A percentile compares a stretch with the other conserved stretches of the same genome.
Evolutionary conservation across 2,797 vertebrate species (phyloP).

Genomic region (Catamblyrhynchus diadema): DNA sequence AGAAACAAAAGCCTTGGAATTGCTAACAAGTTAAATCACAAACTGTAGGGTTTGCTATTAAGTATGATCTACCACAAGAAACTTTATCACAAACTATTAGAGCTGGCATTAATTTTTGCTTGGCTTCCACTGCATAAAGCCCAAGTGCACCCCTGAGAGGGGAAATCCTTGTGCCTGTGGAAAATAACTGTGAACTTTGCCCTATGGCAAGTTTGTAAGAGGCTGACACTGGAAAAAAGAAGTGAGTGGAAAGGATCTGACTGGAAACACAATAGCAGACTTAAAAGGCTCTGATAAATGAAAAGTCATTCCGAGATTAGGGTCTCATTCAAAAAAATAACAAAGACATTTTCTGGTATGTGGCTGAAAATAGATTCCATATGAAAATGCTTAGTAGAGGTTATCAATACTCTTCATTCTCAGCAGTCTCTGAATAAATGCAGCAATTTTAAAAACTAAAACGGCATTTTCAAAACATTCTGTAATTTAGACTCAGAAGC

Average conservation of each 20-base stretch:
- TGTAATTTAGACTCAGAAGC: not conserved
- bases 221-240: slow-evolving; percentile 36
- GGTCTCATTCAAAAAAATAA: slow-evolving; percentile 55
- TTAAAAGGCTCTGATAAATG: slow-evolving; percentile 57
- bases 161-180: slow-evolving; percentile 20
- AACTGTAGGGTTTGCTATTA: not conserved
- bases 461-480: not conserved
- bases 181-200: slow-evolving; percentile 43
- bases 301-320: slow-evolving; percentile 57
- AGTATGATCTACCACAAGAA: not conserved
- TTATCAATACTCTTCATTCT: slow-evolving; percentile 30
- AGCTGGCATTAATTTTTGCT: slow-evolving; percentile 11
- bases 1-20: not conserved
- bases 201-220: not conserved
- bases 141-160: slow-evolving; percentile 19
- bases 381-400: slow-evolving; percentile 3
- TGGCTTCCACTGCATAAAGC: slow-evolving; percentile 1
- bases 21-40: not conserved
- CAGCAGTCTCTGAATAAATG: not conserved
- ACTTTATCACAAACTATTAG: not conserved
- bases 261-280: slow-evolving; percentile 54
- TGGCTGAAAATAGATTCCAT: slow-evolving; percentile 59
- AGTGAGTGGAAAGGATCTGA: slow-evolving; percentile 42
- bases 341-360: slow-evolving; percentile 53
- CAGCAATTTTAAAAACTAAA: not conserved